Evolutionary conservation across 2,888 invertebrate genomes (phyloP), one percentile per base, ranked within the genome.

Genomic region (Kuschelorhynchus macadamiae): DNA sequence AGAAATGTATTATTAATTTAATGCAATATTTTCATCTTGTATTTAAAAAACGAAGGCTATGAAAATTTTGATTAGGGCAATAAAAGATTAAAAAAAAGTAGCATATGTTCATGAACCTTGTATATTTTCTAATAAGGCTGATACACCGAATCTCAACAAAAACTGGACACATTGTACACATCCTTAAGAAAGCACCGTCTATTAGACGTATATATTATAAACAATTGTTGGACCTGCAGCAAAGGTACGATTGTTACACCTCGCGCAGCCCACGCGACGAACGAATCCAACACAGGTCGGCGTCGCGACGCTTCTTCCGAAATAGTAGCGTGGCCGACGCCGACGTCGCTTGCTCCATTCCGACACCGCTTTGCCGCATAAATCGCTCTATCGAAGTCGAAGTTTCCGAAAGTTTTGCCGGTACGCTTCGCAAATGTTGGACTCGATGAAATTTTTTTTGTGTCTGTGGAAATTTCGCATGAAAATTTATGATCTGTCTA

Each of bases 291-390:
- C 67, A 71, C 53, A 67, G 71, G 46, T 69, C 65, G 63, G 32
- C 61, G 47, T 25, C 50, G 39, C 74, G 77, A 64, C 74, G 74
- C 73, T 72, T 78, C 74, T 75, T 76, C 70, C 67, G 73, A 76
- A 77, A 79, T 80, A 81, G 81, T 81, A 80, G 79, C 81, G 78
- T 75, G 72, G 72, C 77, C 79, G 79, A 77, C 80, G 79, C 79
- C 73, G 74, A 72, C 77, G 79, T 73, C 75, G 78, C 71, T 80
- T 79, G 25, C 25, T 25, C 7, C 4, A 25, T 25, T 25, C 7
- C 7, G 25, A 3, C 25, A 7, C 25, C n/a, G n/a, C n/a, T n/a
- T n/a, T 25, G 25, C 7, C 25, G 25, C 25, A n/a, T n/a, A n/a
- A 5, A 25, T 25, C 25, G 25, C 25, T 25, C 25, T 25, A 5